Evolutionary conservation across 2,888 invertebrate species (phyloP).

Genomic region (Drosophila kanekoi): DNA sequence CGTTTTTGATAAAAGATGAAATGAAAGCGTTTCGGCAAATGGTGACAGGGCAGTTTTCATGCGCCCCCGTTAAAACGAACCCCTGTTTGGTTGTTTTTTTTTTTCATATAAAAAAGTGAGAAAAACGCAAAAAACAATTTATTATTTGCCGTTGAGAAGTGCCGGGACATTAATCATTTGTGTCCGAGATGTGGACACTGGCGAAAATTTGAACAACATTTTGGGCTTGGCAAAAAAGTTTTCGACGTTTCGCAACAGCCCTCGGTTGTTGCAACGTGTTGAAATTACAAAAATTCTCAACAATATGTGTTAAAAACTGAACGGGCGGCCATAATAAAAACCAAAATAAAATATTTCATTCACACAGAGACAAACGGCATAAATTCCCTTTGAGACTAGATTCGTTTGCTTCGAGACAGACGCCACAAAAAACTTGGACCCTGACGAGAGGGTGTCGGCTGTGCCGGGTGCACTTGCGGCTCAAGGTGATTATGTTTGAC

Average conservation of each 20-base stretch:
- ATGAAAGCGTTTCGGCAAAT: constrained; percentile 65
- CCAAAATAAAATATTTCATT: constrained; percentile 78
- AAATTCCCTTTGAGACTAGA: constrained; percentile 80
- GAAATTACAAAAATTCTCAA: constrained; percentile 76
- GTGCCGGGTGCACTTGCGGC: constrained; percentile 40
- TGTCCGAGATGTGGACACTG: constrained; percentile 76
- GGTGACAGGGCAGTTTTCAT: constrained; percentile 67
- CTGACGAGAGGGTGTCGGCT: constrained; percentile 47
- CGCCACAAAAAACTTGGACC: constrained; percentile 30
- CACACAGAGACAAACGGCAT: constrained; percentile 73
- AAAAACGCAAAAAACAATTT: constrained; percentile 62
- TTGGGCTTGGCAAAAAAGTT: constrained; percentile 63
- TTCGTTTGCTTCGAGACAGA: constrained; percentile 59
- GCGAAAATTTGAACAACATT: constrained; percentile 57
- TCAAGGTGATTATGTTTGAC: constrained; percentile 80
- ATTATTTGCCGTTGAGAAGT: constrained; percentile 65
- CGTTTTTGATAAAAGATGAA: constrained; percentile 60
- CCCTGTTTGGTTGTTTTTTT: no score
- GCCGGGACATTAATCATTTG: constrained; percentile 74
- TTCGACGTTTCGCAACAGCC: constrained; percentile 46
- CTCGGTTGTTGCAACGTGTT: constrained; percentile 70
- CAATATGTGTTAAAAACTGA: constrained; percentile 72
- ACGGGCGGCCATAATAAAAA: constrained; percentile 46
- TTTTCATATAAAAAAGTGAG: constrained; percentile 34
- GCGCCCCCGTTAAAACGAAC: constrained; percentile 11